Conservation (phyloP, 2,888 invertebrate species). For the Synanthedon tipuliformis region DNA sequence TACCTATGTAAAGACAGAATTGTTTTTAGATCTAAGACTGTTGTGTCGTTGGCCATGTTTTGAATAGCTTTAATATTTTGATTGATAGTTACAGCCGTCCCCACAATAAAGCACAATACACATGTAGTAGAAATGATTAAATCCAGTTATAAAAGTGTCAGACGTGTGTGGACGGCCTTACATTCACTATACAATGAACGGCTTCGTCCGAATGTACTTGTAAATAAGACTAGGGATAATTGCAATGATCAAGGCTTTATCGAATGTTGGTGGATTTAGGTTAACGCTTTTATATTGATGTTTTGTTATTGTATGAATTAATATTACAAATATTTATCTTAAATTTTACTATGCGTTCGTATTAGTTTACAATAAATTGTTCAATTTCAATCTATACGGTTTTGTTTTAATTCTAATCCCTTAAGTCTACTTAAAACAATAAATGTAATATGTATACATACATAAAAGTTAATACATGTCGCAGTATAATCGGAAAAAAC, state of each 20-base stretch:
- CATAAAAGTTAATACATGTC: no score
- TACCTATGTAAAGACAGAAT: no score
- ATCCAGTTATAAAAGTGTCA: no score
- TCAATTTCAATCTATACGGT: conserved; percentile 37
- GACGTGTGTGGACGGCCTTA: conserved; percentile 2
- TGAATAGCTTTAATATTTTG: conserved; percentile 61
- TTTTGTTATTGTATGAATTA: conserved; percentile 62
- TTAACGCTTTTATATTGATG: conserved; percentile 60
- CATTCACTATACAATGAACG: conserved; percentile 18
- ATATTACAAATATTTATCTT: conserved; percentile 65
- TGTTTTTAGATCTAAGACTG: conserved; percentile 45
- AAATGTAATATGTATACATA: no score
- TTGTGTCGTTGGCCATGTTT: conserved; percentile 57
- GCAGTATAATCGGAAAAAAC: no score
- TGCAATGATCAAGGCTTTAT: conserved; percentile 56
- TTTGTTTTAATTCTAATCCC: conserved; percentile 6
- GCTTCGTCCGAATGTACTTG: conserved; percentile 24
- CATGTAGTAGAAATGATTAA: conserved; percentile 8
- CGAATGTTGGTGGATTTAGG: conserved; percentile 58
- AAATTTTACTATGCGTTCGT: conserved; percentile 68
- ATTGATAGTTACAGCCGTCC: conserved; percentile 23
- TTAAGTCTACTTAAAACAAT: no score
- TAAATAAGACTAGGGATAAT: conserved; percentile 27
- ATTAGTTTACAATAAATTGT: conserved; percentile 69
- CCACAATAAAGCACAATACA: not conserved